A percentile compares a stretch with the other conserved stretches of the same genome.
Evolutionary conservation across 2,113 vertebrate species (phyloP).

Genomic region (Pantherophis guttatus): DNA sequence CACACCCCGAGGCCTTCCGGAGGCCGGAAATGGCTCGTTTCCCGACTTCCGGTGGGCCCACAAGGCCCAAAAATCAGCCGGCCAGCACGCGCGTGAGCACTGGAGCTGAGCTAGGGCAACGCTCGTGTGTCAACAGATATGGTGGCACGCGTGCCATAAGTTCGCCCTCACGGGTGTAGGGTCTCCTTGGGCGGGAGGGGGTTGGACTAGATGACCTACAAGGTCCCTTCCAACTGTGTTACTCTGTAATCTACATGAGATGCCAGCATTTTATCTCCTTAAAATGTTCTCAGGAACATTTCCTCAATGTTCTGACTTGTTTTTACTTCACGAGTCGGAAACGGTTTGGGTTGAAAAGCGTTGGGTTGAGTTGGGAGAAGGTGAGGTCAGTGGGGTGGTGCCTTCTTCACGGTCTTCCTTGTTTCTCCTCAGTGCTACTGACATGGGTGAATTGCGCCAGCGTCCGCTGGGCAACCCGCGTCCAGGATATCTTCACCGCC

Average conservation of each 20-base stretch:
- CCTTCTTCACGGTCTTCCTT: neutral
- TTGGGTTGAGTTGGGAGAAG: neutral
- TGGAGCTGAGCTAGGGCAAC: too few species aligned
- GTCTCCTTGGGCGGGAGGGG: neutral
- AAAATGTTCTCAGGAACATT: too few species aligned
- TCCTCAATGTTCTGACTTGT: neutral
- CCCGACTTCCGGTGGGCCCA: too few species aligned
- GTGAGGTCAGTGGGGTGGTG: too few species aligned
- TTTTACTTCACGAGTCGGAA: neutral
- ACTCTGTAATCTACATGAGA: neutral
- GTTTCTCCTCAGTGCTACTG: constrained; percentile 71
- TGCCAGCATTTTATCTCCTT: neutral
- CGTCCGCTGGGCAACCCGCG: constrained; percentile 88
- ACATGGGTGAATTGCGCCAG: constrained; percentile 92
- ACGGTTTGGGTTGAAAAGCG: neutral
- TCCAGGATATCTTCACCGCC: constrained; percentile 90
- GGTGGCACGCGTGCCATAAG: too few species aligned
- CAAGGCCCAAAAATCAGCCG: too few species aligned
- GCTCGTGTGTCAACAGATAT: too few species aligned
- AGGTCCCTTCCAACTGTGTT: neutral
- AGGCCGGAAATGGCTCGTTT: too few species aligned
- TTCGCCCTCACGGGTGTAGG: neutral
- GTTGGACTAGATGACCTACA: neutral
- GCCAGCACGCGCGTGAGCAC: too few species aligned
- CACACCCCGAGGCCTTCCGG: too few species aligned